phyloP scores from a whole-genome alignment of 2,888 invertebrate species.

The Andrena bicolor region DNA sequence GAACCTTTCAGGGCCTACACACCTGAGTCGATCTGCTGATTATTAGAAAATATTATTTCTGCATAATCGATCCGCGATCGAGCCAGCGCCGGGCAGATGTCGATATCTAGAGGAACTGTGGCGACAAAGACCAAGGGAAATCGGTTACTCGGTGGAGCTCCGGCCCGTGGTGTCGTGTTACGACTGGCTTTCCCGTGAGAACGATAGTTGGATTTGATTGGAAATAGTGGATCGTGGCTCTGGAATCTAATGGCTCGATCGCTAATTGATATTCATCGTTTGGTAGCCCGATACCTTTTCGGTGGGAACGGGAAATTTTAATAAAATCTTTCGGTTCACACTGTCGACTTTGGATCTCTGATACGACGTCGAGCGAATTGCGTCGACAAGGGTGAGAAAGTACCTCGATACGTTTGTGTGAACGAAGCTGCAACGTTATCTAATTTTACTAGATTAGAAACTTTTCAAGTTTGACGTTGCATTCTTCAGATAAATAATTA shows the following conservation, averaged over 20 bases:
- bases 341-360: not conserved
- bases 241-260: not conserved
- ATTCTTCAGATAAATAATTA: too few species aligned
- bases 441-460: too few species aligned
- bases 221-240: not conserved
- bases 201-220: slow-evolving; percentile 19
- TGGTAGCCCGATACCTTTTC: not conserved
- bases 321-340: not conserved
- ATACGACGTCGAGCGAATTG: not conserved
- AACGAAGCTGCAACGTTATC: too few species aligned
- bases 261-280: slow-evolving; percentile 48
- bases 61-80: slow-evolving; percentile 74
- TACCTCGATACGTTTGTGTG: too few species aligned
- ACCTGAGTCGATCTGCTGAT: slow-evolving; percentile 65
- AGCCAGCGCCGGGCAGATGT: slow-evolving; percentile 42
- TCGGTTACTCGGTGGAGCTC: slow-evolving; percentile 20
- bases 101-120: slow-evolving; percentile 20
- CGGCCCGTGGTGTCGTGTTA: slow-evolving; percentile 49
- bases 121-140: slow-evolving; percentile 22
- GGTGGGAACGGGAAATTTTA: not conserved
- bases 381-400: too few species aligned
- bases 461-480: too few species aligned
- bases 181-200: slow-evolving; percentile 49
- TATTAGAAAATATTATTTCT: slow-evolving; percentile 81
- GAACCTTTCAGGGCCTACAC: slow-evolving; percentile 53